Base-by-base conservation (phyloP, 2,113 vertebrate species). In the Nothoprocta perdicaria region DNA sequence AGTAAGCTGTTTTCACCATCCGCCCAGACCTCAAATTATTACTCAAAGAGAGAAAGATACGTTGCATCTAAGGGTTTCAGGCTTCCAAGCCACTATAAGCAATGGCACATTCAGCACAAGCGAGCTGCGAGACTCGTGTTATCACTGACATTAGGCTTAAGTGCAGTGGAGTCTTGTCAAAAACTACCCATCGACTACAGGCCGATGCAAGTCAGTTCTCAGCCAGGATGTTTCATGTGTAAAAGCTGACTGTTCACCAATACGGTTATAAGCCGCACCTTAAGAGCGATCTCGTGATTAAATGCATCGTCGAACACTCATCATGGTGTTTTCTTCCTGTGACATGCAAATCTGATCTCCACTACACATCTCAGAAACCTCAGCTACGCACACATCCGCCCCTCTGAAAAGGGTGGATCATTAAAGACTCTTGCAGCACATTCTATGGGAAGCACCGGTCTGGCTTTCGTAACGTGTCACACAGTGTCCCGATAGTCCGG, bases 261-360 rank as follows among this genome's bases (percentile, higher is more conserved):
- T 0, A 14, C 3, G 50, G 72, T 68, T 3, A 0, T 1, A 57
- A 62, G 55, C 76, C 65, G 4, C 1, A 7, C 3, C 22, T 53
- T 23, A 57, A 69, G 58, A 23, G 27, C 38, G 38, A 57, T 48
- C 35, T 4, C 12, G 1, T 0, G 1, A 50, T 21, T 17, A 62
- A 21, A 61, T 1, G 1, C 12, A 40, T 33, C 45, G 1, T 62
- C 2, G 61, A 75, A 68, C 55, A 50, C 12, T 31, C 8, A 6
- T 0, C 1, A 3, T 0, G 3, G 8, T 27, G 43, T 2, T 45
- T 40, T 72, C 57, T 52, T 67, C 80, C 58, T 0, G 31, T 57
- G 35, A 53, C 6, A 6, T 4, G 33, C 40, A 24, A 58, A 53
- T 48, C 67, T 0, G 1, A 65, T 21, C 29, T 60, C 26, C 29